These are phyloP conservation scores for Athrips mouffetella DNA, from an alignment of 2,888 invertebrate species.

Conservation along the genomic window DNA sequence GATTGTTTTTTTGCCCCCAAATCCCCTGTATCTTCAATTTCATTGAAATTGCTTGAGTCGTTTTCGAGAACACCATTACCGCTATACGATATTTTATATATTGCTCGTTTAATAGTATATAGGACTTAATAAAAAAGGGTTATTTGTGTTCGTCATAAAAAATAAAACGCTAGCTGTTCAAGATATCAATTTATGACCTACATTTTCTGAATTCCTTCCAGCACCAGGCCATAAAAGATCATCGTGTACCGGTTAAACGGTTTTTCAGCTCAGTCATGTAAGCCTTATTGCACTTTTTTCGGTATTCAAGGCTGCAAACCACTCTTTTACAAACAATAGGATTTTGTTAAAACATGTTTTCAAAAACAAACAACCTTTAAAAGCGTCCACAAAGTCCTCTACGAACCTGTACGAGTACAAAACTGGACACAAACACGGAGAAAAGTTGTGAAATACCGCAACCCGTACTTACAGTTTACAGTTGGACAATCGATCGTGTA, in stretches of 20 bases:
- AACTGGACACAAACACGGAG: background rate
- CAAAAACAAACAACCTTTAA: background rate
- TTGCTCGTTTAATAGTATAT: too few relatives aligned
- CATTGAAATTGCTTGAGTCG: too few relatives aligned
- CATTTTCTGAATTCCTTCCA: background rate
- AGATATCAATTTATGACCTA: too few relatives aligned
- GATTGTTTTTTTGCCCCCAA: too few relatives aligned
- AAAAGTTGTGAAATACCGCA: background rate
- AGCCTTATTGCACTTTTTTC: constrained; percentile 26
- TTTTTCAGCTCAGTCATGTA: constrained; percentile 1
- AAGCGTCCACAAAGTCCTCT: background rate
- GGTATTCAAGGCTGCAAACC: constrained; percentile 26
- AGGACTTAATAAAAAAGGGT: too few relatives aligned
- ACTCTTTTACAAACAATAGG: background rate
- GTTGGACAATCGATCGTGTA: constrained; percentile 54
- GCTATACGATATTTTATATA: too few relatives aligned
- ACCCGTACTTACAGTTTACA: background rate
- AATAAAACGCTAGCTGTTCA: too few relatives aligned
- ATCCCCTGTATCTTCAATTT: too few relatives aligned
- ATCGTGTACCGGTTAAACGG: background rate
- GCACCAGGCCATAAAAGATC: background rate
- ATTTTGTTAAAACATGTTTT: background rate
- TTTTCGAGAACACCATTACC: too few relatives aligned
- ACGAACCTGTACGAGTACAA: background rate
- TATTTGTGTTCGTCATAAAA: too few relatives aligned